Base-by-base conservation (phyloP, 2,888 invertebrate species). In the Notodonta ziczac region DNA sequence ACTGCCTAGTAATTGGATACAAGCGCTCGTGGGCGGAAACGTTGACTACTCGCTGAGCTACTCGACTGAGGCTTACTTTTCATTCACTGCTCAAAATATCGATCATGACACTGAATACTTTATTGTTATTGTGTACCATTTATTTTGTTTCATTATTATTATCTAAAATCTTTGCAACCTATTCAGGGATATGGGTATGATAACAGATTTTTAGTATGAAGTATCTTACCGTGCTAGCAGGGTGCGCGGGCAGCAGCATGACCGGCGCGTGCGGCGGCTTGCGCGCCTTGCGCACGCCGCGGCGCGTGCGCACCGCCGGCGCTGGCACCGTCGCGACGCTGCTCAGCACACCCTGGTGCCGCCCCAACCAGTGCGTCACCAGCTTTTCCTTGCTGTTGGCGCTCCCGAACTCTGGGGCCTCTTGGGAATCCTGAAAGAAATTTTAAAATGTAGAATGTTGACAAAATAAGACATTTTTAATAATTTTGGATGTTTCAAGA, bases 281-380 rank as follows among this genome's bases (percentile, higher is more conserved):
- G 64, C 84, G 65, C 58, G 71, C 74, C 81, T 91, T 91, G 67
- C 89, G 81, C 51, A 90, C 84, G 40, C 90, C 91, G 59, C 62
- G 78, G 62, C 67, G 67, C 50, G 71, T 59, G 50, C 74, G 67
- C 56, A 67, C 73, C 44, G 73, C 57, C 39, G 77, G 63, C 56
- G 69, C 67, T 44, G 12, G 70, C 62, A 16, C 59, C 66, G 64
- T 68, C 52, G 65, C 67, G 59, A 61, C 61, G 52, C 65, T 42
- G 56, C 42, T 44, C 42, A 56, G 44, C 42, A 44, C 72, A 32
- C 72, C 71, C 66, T 78, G 81, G 62, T 89, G 94, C 64, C 94
- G 93, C 9, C 95, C 95, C 70, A 95, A 84, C 95, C 95, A 95
- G 32, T 93, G 93, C 62, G 89, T 91, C 69, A 95, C 95, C 64